Conservation (phyloP, 1,140 invertebrate species). For the Druon quercuslanigerum region DNA sequence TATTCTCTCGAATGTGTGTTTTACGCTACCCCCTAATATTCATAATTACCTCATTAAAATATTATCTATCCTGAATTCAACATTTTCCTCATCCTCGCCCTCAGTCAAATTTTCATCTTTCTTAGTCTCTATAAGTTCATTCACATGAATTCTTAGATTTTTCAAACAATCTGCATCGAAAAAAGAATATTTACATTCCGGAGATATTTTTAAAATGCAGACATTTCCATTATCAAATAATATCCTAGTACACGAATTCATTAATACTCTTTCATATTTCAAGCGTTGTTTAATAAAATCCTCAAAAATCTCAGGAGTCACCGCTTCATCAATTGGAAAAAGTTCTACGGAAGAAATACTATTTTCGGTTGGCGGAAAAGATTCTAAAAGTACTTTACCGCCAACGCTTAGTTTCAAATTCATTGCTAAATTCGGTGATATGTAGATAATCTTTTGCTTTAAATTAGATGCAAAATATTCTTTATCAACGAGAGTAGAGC, state of each 20-base stretch:
- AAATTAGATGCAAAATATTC: constrained; percentile 36
- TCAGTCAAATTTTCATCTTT: constrained; percentile 33
- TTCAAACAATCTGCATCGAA: constrained; percentile 78
- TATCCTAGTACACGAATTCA: constrained; percentile 79
- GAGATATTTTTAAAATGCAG: constrained; percentile 76
- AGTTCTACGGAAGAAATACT: constrained; percentile 73
- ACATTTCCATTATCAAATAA: constrained; percentile 74
- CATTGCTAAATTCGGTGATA: constrained; percentile 55
- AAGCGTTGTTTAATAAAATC: constrained; percentile 77
- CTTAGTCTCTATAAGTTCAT: constrained; percentile 50
- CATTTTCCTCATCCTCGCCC: constrained; percentile 15
- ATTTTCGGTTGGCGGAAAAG: constrained; percentile 37
- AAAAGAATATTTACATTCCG: constrained; percentile 77
- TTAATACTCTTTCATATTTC: constrained; percentile 74
- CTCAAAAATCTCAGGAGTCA: constrained; percentile 78
- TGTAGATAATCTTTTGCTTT: constrained; percentile 46
- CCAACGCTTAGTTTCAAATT: constrained; percentile 66
- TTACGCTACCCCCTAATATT: background rate
- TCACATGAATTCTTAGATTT: constrained; percentile 75
- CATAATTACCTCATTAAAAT: constrained; percentile 46
- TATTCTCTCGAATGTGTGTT: too few species aligned
- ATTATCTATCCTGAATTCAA: constrained; percentile 31
- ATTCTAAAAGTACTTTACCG: constrained; percentile 67
- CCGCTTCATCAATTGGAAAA: constrained; percentile 68
- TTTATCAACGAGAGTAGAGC: constrained; percentile 32